phyloP scores from a whole-genome alignment of 1,140 invertebrate genomes.

The Tribolium madens region DNA sequence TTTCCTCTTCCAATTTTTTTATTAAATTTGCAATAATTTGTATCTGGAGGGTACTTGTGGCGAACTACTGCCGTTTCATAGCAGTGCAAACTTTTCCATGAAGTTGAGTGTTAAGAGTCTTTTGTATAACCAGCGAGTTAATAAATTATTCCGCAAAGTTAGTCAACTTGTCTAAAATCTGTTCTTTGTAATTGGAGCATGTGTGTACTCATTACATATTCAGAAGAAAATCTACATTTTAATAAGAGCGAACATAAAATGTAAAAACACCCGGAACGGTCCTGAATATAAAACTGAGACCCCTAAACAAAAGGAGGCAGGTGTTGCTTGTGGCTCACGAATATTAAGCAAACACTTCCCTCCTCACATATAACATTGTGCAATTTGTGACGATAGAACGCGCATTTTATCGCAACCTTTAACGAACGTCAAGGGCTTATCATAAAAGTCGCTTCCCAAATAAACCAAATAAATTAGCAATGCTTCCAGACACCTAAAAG shows the following conservation, averaged over 20 bases:
- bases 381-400: constrained; percentile 28
- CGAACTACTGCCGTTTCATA: not conserved
- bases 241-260: constrained; percentile 46
- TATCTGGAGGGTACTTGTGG: not conserved
- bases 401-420: constrained; percentile 16
- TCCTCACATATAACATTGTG: constrained; percentile 6
- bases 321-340: constrained; percentile 45
- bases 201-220: constrained; percentile 42
- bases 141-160: constrained; percentile 33
- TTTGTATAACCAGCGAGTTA: constrained; percentile 17
- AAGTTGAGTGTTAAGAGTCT: constrained; percentile 27
- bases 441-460: constrained; percentile 12
- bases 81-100: constrained; percentile 12
- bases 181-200: constrained; percentile 18
- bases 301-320: constrained; percentile 23
- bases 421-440: constrained; percentile 25
- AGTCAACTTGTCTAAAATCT: not conserved
- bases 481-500: constrained; percentile 18
- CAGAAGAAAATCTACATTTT: constrained; percentile 46
- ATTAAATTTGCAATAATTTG: constrained; percentile 1
- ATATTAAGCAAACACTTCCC: constrained; percentile 45
- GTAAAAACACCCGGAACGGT: constrained; percentile 40
- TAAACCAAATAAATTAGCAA: constrained; percentile 24
- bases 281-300: constrained; percentile 40
- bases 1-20: not conserved